Percentiles rank a stretch among this genome's conserved stretches.
These are phyloP conservation scores for Pipra filicauda DNA, from an alignment of 2,113 vertebrate species.

Conservation along the genomic window DNA sequence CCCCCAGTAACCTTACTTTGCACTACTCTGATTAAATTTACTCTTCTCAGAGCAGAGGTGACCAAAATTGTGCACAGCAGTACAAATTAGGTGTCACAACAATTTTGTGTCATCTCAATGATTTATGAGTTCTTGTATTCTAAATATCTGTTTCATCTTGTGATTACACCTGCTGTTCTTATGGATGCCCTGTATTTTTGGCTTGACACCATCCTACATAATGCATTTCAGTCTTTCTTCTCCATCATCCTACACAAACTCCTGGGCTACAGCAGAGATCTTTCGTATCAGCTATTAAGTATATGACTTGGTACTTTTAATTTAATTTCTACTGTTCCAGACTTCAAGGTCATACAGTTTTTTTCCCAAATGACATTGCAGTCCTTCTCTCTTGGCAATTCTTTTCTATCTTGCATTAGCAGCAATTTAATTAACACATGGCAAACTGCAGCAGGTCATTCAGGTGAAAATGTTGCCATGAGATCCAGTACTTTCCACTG, in stretches of 20 bases:
- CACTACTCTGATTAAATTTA: background rate
- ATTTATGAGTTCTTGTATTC: background rate
- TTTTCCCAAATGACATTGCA: background rate
- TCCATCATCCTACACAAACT: background rate
- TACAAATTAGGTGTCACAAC: background rate
- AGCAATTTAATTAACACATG: background rate
- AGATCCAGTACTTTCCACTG: background rate
- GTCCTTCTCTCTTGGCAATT: background rate
- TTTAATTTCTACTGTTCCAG: background rate
- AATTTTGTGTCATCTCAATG: background rate
- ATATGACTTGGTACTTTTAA: background rate
- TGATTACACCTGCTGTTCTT: background rate
- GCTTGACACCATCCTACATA: background rate
- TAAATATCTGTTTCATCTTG: background rate
- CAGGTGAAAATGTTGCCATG: background rate
- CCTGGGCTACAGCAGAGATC: background rate
- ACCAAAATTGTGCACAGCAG: background rate
- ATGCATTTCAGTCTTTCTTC: background rate
- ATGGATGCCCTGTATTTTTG: background rate
- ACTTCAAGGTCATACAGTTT: background rate
- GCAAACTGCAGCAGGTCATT: background rate
- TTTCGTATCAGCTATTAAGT: background rate
- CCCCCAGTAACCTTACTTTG: background rate
- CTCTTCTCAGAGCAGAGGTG: background rate
- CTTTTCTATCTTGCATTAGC: background rate